Evolutionary conservation across 2,113 vertebrate species (phyloP), one percentile per base, ranked within the genome.

Genomic region (Chaenocephalus aceratus): DNA sequence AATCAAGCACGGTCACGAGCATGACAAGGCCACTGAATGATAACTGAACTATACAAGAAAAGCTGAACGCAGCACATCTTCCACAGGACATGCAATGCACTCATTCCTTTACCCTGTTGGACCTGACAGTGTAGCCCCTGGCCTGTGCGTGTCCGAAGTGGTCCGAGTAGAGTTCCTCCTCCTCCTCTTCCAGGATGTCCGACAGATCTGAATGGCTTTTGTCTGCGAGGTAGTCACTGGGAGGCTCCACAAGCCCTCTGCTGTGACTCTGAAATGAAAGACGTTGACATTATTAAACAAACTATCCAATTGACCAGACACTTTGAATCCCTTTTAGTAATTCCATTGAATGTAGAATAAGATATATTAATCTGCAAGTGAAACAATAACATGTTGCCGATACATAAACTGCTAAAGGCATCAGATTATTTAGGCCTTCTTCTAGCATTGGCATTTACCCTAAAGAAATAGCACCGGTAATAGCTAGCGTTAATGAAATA

Each of bases 101-200:
- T 44, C 1, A 54, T 77, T 77, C 34, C 46, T 89, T 91, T 96
- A 98, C 97, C 96, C 96, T 96, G 88, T 90, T 93, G 49, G 95
- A 95, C 89, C 65, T 83, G 23, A 81, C 80, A 62, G 58, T 88
- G 79, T 90, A 93, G 0, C 72, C 88, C 53, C 87, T 86, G 89
- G 91, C 83, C 18, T 89, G 76, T 3, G 92, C 53, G 18, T 94
- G 93, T n/a, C 88, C 82, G 0, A 82, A 59, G 23, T 93, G 89
- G 81, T 95, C 95, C 0, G 96, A 96, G 57, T 93, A 95, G 10
- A 96, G 89, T n/a, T 98, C 98, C 23, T 98, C 98, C 23, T 98
- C 97, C 61, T 99, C 97, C 71, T 99, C 98, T 83, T 99, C 98
- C 87, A 98, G 92, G 85, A 99, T 99, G 91, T 99, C 98, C 0